phyloP scores from a whole-genome alignment of 2,797 vertebrate genomes.

The Heteromormyrus szaboi region DNA sequence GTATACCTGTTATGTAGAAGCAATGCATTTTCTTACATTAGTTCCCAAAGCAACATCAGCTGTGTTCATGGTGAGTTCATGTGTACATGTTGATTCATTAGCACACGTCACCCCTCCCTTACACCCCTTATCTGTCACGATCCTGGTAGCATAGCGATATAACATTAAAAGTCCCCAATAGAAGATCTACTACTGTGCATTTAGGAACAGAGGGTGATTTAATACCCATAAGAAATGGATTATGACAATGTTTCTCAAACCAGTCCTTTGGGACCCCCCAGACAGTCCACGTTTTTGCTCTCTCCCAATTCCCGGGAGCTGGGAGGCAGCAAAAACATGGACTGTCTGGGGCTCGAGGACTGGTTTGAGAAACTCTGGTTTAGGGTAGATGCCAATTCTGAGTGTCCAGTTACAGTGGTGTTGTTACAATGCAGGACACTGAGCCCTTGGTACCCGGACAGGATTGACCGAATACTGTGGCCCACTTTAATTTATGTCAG shows the following conservation, averaged over 20 bases:
- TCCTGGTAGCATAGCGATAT: not conserved
- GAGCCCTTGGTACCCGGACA: not conserved
- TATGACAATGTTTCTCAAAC: not conserved
- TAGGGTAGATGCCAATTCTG: not conserved
- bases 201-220: not conserved
- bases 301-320: not conserved
- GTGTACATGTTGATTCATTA: not conserved
- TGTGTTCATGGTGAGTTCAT: not conserved
- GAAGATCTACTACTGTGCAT: not conserved
- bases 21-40: not conserved
- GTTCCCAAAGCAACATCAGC: not conserved
- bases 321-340: not conserved
- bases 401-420: not conserved
- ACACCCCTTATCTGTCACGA: not conserved
- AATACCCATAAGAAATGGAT: not conserved
- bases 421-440: not conserved
- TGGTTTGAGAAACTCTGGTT: not conserved
- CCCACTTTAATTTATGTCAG: not conserved
- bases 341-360: not conserved
- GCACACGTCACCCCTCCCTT: not conserved
- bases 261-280: not conserved
- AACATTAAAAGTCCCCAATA: not conserved
- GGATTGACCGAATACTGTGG: not conserved
- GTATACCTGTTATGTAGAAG: not conserved
- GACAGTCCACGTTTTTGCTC: not conserved